phyloP scores from a whole-genome alignment of 2,888 invertebrate genomes.

The Odontocolon sp. region DNA sequence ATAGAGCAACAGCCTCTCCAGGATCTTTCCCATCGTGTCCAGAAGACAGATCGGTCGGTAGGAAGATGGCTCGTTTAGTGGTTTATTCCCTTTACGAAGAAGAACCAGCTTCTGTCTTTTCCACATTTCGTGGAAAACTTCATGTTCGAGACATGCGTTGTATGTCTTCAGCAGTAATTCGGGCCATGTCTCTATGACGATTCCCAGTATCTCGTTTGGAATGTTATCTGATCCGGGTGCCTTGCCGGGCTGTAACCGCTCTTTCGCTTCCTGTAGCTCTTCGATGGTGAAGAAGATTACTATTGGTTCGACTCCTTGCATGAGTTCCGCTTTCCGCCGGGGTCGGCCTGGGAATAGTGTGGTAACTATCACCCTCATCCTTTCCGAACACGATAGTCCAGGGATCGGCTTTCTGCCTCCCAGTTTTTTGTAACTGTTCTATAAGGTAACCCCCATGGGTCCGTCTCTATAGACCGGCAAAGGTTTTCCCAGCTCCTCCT shows the following conservation, averaged over 20 bases:
- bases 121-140: slow-evolving; percentile 47
- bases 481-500: slow-evolving; percentile 32
- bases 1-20: slow-evolving; percentile 27
- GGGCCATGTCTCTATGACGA: slow-evolving; percentile 34
- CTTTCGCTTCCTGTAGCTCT: slow-evolving; percentile 4
- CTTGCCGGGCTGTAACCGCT: slow-evolving; percentile 4
- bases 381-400: slow-evolving; percentile 18
- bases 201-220: slow-evolving; percentile 43
- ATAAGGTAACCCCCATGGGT: slow-evolving; percentile 38
- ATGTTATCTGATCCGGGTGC: slow-evolving; percentile 41
- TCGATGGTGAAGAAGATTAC: neutral
- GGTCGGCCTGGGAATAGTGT: slow-evolving; percentile 35
- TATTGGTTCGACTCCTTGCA: neutral
- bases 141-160: slow-evolving; percentile 19
- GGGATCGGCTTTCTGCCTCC: neutral
- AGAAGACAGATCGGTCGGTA: slow-evolving; percentile 44
- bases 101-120: slow-evolving; percentile 54
- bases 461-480: slow-evolving; percentile 16
- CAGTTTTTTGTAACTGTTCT: neutral
- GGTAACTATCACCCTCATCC: slow-evolving; percentile 23
- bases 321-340: neutral
- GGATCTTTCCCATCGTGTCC: slow-evolving; percentile 46
- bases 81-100: slow-evolving; percentile 51
- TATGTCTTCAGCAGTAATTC: slow-evolving; percentile 39
- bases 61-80: slow-evolving; percentile 41